A percentile compares a stretch with the other conserved stretches of the same genome.
Evolutionary conservation across 2,797 vertebrate genomes (phyloP).

Genomic region (Mycteria americana): DNA sequence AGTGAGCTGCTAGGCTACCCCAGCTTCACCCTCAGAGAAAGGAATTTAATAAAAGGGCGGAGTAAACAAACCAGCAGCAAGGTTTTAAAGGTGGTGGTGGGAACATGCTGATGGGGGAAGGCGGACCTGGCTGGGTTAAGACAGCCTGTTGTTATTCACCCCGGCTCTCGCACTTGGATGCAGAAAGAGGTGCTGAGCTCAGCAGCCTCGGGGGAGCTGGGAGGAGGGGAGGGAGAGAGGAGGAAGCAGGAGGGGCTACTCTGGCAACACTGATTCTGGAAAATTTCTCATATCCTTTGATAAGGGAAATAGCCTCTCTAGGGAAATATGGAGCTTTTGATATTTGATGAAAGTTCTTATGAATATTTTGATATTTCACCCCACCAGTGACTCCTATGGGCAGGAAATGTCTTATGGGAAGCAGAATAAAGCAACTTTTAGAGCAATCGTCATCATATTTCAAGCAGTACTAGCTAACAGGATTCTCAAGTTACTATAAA

Average conservation of each 20-base stretch:
- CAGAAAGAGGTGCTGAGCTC: neutral
- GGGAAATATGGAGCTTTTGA: constrained; percentile 14
- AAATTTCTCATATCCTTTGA: constrained; percentile 45
- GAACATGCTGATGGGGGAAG: neutral
- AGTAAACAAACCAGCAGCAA: neutral
- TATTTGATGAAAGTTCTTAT: constrained; percentile 30
- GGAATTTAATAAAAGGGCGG: neutral
- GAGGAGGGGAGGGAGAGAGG: neutral
- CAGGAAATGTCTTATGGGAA: constrained; percentile 37
- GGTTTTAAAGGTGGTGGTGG: neutral
- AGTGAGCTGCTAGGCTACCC: neutral
- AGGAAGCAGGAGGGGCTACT: neutral
- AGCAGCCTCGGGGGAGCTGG: neutral
- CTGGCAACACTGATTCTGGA: constrained; percentile 33
- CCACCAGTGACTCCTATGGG: constrained; percentile 1
- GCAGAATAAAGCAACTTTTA: constrained; percentile 37
- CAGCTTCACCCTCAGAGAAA: neutral
- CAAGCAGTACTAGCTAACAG: neutral
- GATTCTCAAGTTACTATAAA: constrained; percentile 53
- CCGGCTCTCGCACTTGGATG: neutral
- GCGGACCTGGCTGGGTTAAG: neutral
- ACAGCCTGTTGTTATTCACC: neutral
- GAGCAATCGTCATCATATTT: neutral
- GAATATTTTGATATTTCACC: constrained; percentile 46
- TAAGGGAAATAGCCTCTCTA: constrained; percentile 12